phyloP scores from a whole-genome alignment of 2,113 vertebrate species.

The Gadus macrocephalus region DNA sequence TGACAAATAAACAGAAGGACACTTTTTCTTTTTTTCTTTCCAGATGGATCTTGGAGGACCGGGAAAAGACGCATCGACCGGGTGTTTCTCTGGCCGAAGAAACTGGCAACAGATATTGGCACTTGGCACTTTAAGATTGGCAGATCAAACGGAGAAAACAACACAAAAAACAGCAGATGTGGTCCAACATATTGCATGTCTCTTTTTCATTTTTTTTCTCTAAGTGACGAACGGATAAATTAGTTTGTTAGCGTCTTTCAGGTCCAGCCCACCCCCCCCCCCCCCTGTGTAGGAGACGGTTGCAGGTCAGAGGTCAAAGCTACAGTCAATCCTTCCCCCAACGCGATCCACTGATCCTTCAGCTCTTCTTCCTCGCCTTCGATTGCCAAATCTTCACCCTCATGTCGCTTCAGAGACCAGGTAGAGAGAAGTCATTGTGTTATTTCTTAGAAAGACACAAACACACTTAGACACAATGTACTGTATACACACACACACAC shows the following conservation, averaged over 20 bases:
- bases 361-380: slow-evolving; percentile 73
- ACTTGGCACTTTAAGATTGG: slow-evolving; percentile 50
- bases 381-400: slow-evolving; percentile 90
- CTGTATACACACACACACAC: not conserved
- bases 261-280: too few species aligned
- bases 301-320: slow-evolving; percentile 29
- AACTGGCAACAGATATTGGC: slow-evolving; percentile 50
- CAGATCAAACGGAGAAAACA: slow-evolving; percentile 23
- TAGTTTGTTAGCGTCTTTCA: too few species aligned
- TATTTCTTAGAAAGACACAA: not conserved
- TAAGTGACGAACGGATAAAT: slow-evolving; percentile 17
- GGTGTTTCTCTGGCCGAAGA: slow-evolving; percentile 16
- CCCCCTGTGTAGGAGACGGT: slow-evolving; percentile 8
- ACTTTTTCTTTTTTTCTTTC: slow-evolving; percentile 36
- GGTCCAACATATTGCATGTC: slow-evolving; percentile 18
- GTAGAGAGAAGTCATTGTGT: slow-evolving; percentile 31
- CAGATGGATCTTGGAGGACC: slow-evolving; percentile 7
- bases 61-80: slow-evolving; percentile 15
- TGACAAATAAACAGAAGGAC: slow-evolving; percentile 45
- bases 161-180: slow-evolving; percentile 27
- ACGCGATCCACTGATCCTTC: slow-evolving; percentile 27
- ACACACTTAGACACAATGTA: slow-evolving; percentile 29
- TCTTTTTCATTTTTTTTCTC: slow-evolving; percentile 10
- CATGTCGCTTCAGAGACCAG: slow-evolving; percentile 77
- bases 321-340: slow-evolving; percentile 15